phyloP scores from a whole-genome alignment of 2,797 vertebrate species.

The Miopithecus talapoin region DNA sequence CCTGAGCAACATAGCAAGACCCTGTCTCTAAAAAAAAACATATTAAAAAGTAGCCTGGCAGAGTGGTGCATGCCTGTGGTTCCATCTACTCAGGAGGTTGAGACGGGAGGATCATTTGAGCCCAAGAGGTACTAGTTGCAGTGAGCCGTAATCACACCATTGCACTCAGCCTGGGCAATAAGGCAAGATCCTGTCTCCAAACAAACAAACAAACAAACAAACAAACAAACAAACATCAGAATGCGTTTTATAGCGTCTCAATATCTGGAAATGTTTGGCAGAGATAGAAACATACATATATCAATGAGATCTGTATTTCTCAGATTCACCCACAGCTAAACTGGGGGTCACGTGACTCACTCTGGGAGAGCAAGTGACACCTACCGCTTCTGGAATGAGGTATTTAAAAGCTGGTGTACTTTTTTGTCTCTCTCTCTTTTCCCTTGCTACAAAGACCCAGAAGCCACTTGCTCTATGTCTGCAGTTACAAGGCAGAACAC shows the following conservation, averaged over 20 bases:
- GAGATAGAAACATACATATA: rapidly evolving
- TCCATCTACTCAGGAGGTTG: neutral
- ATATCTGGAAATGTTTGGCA: rapidly evolving
- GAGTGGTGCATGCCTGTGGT: neutral
- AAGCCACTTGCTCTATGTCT: rapidly evolving
- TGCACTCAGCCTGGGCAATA: neutral
- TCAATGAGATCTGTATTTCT: rapidly evolving
- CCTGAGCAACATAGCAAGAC: no score
- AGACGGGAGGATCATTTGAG: neutral
- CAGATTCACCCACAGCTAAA: neutral
- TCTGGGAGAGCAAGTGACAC: neutral
- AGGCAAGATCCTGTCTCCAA: neutral
- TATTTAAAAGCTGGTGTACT: rapidly evolving
- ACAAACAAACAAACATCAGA: neutral
- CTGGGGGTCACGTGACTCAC: neutral
- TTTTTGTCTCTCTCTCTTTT: neutral
- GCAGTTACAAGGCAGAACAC: neutral
- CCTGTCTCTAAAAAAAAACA: neutral
- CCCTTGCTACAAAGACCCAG: neutral
- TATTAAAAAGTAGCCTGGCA: neutral
- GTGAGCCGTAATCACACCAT: neutral
- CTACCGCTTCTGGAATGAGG: neutral
- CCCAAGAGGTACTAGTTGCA: neutral
- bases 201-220: no score
- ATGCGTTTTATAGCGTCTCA: neutral